Conservation (phyloP, 2,797 vertebrate genomes). For the Acropternis orthonyx region DNA sequence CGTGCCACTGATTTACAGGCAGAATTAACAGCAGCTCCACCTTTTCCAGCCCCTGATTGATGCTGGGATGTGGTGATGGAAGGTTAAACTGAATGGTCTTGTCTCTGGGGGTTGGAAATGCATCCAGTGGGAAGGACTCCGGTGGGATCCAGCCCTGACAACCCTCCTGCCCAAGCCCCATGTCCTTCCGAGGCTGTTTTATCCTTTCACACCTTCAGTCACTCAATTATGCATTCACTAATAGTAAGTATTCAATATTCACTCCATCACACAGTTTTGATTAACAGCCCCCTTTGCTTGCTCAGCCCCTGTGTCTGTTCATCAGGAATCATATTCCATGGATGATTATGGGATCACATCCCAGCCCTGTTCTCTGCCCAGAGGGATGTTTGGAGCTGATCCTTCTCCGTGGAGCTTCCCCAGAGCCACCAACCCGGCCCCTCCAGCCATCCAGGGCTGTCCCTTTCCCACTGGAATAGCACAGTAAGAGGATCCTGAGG, state of each 20-base stretch:
- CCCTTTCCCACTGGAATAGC: background rate
- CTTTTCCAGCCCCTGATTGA: background rate
- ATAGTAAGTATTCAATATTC: no score
- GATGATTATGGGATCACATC: background rate
- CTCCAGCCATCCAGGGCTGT: background rate
- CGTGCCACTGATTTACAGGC: background rate
- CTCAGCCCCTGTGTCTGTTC: background rate
- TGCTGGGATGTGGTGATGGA: background rate
- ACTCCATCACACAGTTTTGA: background rate
- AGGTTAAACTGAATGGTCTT: background rate
- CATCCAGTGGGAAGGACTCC: background rate
- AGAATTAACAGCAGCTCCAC: background rate
- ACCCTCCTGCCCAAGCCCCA: fast-evolving
- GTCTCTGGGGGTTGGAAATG: background rate
- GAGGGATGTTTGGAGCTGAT: background rate
- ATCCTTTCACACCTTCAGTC: background rate
- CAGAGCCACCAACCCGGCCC: fast-evolving
- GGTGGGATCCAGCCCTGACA: background rate
- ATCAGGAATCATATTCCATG: background rate
- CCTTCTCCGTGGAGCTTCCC: background rate
- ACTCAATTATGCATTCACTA: background rate
- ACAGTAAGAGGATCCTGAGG: background rate
- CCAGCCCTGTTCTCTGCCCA: background rate
- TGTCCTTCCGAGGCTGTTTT: background rate
- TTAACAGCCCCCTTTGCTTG: background rate